Evolutionary conservation across 2,113 vertebrate species (phyloP).

Genomic region (Centropus bengalensis): DNA sequence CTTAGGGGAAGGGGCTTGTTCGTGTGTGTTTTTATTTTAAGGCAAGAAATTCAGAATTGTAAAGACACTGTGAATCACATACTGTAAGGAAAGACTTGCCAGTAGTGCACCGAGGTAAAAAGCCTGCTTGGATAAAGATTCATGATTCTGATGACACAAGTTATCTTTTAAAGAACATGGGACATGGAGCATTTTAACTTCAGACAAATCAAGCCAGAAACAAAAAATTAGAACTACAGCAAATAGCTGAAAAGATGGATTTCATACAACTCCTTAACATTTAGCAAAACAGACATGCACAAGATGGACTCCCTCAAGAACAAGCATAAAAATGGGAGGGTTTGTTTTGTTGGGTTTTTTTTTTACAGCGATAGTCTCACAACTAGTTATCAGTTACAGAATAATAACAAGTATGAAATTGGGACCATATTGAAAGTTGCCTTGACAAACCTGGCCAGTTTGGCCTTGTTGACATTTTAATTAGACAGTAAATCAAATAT

Average conservation of each 20-base stretch:
- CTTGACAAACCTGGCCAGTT: background rate
- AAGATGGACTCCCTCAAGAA: background rate
- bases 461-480: constrained; percentile 1
- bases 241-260: background rate
- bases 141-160: background rate
- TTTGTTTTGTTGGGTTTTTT: background rate
- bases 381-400: constrained; percentile 30
- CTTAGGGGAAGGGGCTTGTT: accelerated
- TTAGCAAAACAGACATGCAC: background rate
- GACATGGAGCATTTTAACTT: background rate
- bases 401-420: background rate
- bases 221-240: background rate
- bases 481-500: background rate
- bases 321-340: background rate
- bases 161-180: background rate
- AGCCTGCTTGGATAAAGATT: background rate
- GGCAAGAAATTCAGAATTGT: background rate
- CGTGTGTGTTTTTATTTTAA: background rate
- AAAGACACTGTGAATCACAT: background rate
- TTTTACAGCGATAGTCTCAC: background rate
- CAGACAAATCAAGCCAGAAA: background rate
- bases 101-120: background rate
- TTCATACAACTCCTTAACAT: background rate
- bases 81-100: background rate
- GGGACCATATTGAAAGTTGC: background rate